phyloP scores from a whole-genome alignment of 1,140 invertebrate species.

The Diploscapter pachys region DNA sequence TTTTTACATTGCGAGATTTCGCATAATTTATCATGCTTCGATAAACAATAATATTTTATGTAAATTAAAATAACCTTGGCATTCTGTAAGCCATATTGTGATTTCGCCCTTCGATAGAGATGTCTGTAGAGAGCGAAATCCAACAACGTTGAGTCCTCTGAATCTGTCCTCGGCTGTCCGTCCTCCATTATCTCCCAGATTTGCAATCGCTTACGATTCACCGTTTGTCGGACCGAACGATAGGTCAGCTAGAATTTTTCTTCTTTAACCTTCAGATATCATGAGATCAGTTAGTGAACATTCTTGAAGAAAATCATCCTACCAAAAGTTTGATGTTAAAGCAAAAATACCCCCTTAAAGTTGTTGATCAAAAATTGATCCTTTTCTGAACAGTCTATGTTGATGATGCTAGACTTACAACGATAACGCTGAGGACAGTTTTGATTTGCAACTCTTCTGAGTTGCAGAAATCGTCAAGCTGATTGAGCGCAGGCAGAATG shows the following conservation, averaged over 20 bases:
- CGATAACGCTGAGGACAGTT: constrained; percentile 36
- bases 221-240: constrained; percentile 35
- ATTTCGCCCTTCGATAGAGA: constrained; percentile 36
- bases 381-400: too few relatives aligned
- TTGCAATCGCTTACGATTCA: constrained; percentile 23
- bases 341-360: too few relatives aligned
- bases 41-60: too few relatives aligned
- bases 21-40: background rate
- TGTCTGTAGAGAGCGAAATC: constrained; percentile 38
- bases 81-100: constrained; percentile 39
- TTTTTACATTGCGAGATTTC: constrained; percentile 2
- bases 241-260: constrained; percentile 31
- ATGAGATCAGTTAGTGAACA: too few relatives aligned
- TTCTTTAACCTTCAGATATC: too few relatives aligned
- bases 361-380: too few relatives aligned
- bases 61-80: constrained; percentile 21
- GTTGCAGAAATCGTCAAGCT: constrained; percentile 28
- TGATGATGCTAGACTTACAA: constrained; percentile 29
- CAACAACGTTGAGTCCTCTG: constrained; percentile 17
- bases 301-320: too few relatives aligned
- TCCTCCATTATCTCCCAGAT: constrained; percentile 35
- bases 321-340: too few relatives aligned
- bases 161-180: constrained; percentile 10
- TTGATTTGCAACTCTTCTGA: constrained; percentile 37
- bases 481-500: constrained; percentile 25